A percentile compares a stretch with the other conserved stretches of the same genome.
phyloP scores from a whole-genome alignment of 37 sponge, comb jelly and placozoan species.

The Beroe forskalii region DNA sequence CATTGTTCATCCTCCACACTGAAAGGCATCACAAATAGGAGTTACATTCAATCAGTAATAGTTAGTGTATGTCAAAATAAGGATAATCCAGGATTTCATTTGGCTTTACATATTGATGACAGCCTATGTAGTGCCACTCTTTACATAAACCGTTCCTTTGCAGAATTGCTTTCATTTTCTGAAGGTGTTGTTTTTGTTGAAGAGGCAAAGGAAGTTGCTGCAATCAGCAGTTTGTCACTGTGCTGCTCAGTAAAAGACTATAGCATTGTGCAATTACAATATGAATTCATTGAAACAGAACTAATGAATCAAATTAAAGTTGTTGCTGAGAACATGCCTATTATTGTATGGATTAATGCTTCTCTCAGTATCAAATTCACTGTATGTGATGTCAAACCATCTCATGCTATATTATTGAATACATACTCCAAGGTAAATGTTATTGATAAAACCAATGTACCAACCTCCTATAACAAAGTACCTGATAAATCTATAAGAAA shows the following conservation, averaged over 20 bases:
- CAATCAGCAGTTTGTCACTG: background rate
- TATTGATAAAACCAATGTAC: background rate
- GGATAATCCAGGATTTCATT: background rate
- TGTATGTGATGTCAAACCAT: background rate
- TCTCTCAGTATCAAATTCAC: background rate
- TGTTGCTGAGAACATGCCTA: background rate
- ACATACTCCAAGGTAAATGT: background rate
- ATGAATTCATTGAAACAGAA: background rate
- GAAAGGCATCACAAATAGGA: background rate
- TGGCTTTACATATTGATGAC: background rate
- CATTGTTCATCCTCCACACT: background rate
- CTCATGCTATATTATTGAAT: background rate
- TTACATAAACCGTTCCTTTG: background rate
- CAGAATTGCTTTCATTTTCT: background rate
- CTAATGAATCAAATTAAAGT: constrained; percentile 29
- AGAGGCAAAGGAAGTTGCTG: background rate
- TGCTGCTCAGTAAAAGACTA: background rate
- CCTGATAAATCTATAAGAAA: too few relatives aligned
- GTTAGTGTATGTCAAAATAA: background rate
- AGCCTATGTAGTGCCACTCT: background rate
- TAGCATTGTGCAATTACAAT: background rate
- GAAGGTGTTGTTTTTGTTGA: background rate
- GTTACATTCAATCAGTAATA: background rate
- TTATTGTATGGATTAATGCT: background rate
- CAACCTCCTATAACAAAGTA: background rate